These are phyloP conservation scores for Phylloscopus collybita DNA, from an alignment of 2,797 vertebrate genomes.

Conservation along the genomic window DNA sequence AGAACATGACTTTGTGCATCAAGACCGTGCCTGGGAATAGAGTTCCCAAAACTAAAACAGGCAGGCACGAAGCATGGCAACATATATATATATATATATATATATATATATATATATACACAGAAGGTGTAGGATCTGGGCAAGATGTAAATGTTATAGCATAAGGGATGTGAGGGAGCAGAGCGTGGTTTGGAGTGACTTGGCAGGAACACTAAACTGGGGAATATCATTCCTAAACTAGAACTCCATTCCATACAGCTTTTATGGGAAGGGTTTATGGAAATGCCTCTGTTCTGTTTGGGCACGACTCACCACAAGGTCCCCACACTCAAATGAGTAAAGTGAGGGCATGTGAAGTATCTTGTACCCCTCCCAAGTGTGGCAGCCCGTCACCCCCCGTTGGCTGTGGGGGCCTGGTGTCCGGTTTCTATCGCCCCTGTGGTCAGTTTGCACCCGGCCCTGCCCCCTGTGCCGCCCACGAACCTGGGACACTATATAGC, in stretches of 20 bases:
- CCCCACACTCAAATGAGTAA: neutral
- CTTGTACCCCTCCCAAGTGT: too few relatives aligned
- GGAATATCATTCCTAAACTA: neutral
- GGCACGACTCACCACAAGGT: neutral
- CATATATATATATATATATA: too few relatives aligned
- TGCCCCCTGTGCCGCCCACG: too few relatives aligned
- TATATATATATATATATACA: rapidly evolving
- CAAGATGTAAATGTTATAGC: neutral
- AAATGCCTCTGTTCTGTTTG: neutral
- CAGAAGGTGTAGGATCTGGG: neutral
- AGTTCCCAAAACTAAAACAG: too few relatives aligned
- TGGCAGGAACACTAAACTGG: neutral
- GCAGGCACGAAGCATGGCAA: too few relatives aligned
- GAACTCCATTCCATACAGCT: neutral
- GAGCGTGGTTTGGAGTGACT: neutral
- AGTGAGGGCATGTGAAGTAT: neutral
- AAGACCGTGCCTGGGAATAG: too few relatives aligned
- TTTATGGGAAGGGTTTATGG: neutral
- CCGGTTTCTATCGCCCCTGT: too few relatives aligned
- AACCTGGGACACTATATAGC: too few relatives aligned
- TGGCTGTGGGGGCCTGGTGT: too few relatives aligned
- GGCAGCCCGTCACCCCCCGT: too few relatives aligned
- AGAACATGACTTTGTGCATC: too few relatives aligned
- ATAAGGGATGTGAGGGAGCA: neutral
- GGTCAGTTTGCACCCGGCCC: too few relatives aligned